Conservation (phyloP, 2,888 invertebrate genomes). For the Lamproptera curius region DNA sequence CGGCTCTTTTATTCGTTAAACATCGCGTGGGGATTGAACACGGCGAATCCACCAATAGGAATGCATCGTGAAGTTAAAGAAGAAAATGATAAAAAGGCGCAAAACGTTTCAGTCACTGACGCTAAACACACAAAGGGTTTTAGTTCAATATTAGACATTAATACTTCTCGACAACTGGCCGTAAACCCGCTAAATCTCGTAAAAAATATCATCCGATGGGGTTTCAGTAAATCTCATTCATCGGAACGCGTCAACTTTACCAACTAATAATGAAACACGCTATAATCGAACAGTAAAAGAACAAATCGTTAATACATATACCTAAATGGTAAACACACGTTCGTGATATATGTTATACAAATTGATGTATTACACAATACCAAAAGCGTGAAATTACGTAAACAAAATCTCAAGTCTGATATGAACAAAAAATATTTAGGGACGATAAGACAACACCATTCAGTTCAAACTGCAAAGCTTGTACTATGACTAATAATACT, state of each 20-base stretch:
- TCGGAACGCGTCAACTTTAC: constrained; percentile 8
- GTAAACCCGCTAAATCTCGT: constrained; percentile 13
- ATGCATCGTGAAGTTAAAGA: no score
- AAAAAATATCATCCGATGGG: constrained; percentile 9
- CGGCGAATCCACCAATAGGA: no score
- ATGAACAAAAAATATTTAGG: no score
- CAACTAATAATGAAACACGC: constrained; percentile 2
- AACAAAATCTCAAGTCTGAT: no score
- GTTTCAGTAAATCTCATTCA: constrained; percentile 3
- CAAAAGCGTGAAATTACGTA: no score
- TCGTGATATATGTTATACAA: constrained; percentile 41
- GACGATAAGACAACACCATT: no score
- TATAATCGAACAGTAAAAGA: constrained; percentile 12
- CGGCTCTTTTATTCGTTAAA: no score
- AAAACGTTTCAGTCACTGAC: not conserved
- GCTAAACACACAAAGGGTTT: not conserved
- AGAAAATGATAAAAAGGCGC: no score
- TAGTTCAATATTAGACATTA: not conserved
- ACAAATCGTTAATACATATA: constrained; percentile 30
- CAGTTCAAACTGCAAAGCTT: no score
- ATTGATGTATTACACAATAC: not conserved
- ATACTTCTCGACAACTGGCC: constrained; percentile 10
- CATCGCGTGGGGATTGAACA: no score
- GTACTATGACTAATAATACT: no score
- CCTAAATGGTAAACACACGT: constrained; percentile 53